phyloP scores from a whole-genome alignment of 30 jellyfish, hydroid and myxozoan species.

The Chrysaora quinquecirrha region DNA sequence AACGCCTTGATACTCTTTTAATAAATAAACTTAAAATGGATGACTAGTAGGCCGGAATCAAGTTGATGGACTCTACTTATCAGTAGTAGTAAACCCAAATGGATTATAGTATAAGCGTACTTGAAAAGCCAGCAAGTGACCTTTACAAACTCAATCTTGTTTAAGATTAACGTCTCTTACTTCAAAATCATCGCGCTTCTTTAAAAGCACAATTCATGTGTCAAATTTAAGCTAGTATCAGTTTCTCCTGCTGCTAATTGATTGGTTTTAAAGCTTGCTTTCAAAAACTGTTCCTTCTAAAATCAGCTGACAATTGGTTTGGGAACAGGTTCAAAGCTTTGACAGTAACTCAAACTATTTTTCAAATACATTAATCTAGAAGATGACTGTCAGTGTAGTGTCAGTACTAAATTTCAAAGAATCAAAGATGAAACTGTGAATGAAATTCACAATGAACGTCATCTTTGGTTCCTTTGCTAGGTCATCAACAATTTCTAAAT shows the following conservation, averaged over 20 bases:
- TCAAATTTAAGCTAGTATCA: not conserved
- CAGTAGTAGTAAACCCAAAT: not conserved
- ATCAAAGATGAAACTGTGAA: no score
- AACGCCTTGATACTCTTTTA: no score
- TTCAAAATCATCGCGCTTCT: not conserved
- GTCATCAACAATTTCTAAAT: no score
- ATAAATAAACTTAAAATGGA: no score
- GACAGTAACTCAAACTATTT: no score
- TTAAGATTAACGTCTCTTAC: not conserved
- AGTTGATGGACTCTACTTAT: not conserved
- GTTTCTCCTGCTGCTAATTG: not conserved
- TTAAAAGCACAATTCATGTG: not conserved
- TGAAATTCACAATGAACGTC: no score
- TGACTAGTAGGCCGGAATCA: not conserved
- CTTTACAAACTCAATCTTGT: not conserved
- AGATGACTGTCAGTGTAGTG: no score
- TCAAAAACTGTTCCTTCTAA: not conserved
- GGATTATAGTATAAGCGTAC: not conserved
- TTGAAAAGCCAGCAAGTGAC: not conserved
- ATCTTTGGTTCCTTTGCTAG: no score
- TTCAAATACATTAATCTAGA: no score
- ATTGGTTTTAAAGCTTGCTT: not conserved
- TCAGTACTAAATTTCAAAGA: no score
- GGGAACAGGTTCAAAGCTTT: no score
- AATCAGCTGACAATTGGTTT: not conserved